Evolutionary conservation across 2,888 invertebrate genomes (phyloP), one percentile per base, ranked within the genome.

Genomic region (Atrina japonica): DNA sequence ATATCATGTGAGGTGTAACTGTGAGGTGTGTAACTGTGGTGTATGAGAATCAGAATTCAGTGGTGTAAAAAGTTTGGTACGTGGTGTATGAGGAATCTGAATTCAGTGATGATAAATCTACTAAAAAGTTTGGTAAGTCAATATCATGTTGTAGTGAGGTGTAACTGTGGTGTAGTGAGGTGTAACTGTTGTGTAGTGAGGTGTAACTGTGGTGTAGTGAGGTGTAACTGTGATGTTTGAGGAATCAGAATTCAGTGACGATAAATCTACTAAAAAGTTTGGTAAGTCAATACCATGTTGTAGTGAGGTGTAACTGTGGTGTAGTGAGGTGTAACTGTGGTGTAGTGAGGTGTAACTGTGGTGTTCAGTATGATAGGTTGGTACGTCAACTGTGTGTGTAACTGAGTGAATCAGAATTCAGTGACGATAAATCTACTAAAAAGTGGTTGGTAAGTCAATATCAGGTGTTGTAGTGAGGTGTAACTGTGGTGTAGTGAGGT

Each of bases 51-150:
- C 30, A 21, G 16, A 18, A 50, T 50, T 6, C 25, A 23, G 6
- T 50, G 25, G 9, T 21, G 16, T 18, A 50, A 18, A 16, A 9
- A 50, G 69, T 86, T 86, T 80, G 87, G n/a, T n/a, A n/a, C n/a
- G n/a, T n/a, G n/a, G 93, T 94, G 86, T 98, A 95, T 90, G 96
- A 96, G 82, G 95, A 95, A 30, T 53, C 71, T 1, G 77, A 78
- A 1, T 47, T 35, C 29, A 68, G 66, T 3, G 50, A 68, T 0
- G 82, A 83, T 30, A 77, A 80, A 21, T 56, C 61, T 1, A 83
- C 82, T 55, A 76, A 81, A 55, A 81, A 83, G 69, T 86, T 86
- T 81, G 87, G 87, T 87, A 76, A 70, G 78, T 27, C 21, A 1
- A 47, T 16, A 27, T 56, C 16, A 30, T 56, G 25, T 53, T 27